Conservation (phyloP, 2,797 vertebrate genomes). For the Eptatretus atami region DNA sequence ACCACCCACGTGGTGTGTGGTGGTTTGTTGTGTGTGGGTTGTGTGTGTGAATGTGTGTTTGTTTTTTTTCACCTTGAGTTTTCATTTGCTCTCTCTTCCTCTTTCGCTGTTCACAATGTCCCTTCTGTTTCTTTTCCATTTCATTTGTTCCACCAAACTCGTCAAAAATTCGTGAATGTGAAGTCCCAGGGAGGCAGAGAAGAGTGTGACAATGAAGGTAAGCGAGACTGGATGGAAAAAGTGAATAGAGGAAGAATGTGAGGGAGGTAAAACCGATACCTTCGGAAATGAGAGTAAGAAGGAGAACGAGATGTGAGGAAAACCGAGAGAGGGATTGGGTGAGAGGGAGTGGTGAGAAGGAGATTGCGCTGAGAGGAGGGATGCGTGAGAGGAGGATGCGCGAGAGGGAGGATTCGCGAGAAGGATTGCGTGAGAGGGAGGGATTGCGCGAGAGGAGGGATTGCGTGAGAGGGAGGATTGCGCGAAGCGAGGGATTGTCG, state of each 20-base stretch:
- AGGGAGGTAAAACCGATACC: background rate
- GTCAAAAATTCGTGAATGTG: too few relatives aligned
- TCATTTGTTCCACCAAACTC: too few relatives aligned
- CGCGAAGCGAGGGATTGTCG: background rate
- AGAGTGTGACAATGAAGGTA: background rate
- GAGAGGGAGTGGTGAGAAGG: too few relatives aligned
- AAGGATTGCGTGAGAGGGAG: background rate
- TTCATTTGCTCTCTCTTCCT: too few relatives aligned
- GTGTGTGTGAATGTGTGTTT: too few relatives aligned
- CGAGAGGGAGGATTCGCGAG: background rate
- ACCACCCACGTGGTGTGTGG: too few relatives aligned
- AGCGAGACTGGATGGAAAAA: background rate
- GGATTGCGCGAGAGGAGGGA: background rate
- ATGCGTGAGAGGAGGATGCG: background rate
- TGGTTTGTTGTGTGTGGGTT: too few relatives aligned
- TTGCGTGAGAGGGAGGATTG: background rate
- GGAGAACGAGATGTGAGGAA: background rate
- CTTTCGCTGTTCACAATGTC: too few relatives aligned
- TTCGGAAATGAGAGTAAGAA: background rate
- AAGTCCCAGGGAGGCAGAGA: background rate
- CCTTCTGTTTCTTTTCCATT: too few relatives aligned
- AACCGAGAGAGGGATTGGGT: background rate
- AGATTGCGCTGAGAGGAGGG: background rate
- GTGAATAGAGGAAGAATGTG: background rate
- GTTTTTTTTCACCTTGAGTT: too few relatives aligned